Evolutionary conservation across 1,140 invertebrate species (phyloP).

Genomic region (Archivesica marissinica): DNA sequence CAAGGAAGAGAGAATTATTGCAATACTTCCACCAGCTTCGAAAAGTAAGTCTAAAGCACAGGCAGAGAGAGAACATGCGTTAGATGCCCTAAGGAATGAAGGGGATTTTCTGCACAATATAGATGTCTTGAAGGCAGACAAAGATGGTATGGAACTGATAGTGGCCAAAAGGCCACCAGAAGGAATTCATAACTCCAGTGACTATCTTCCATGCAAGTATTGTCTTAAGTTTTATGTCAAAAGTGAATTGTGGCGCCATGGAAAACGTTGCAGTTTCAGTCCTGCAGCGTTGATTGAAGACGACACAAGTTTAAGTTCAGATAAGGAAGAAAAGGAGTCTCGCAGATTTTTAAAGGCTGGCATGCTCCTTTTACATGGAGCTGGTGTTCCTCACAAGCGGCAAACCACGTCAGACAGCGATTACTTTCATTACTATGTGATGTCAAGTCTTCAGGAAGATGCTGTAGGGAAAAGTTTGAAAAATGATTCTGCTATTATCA

Average conservation of each 20-base stretch:
- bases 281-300: neutral
- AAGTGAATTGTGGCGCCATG: neutral
- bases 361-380: conserved; percentile 7
- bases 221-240: conserved; percentile 3
- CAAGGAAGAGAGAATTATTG: neutral
- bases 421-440: conserved; percentile 7
- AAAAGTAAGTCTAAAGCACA: neutral
- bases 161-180: neutral
- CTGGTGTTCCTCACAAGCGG: neutral
- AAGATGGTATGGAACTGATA: neutral
- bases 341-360: conserved; percentile 6
- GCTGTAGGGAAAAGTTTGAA: neutral
- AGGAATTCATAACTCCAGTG: neutral
- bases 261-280: neutral
- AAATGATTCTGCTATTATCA: conserved; percentile 1
- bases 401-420: neutral
- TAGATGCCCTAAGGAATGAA: neutral
- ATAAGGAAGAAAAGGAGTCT: neutral
- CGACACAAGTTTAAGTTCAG: neutral
- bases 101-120: conserved; percentile 7
- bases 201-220: neutral
- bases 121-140: neutral
- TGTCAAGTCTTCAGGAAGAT: neutral
- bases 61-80: neutral
- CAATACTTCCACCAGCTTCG: neutral